These are phyloP conservation scores for Tragopan temminckii DNA, from an alignment of 2,797 vertebrate genomes.

Conservation along the genomic window DNA sequence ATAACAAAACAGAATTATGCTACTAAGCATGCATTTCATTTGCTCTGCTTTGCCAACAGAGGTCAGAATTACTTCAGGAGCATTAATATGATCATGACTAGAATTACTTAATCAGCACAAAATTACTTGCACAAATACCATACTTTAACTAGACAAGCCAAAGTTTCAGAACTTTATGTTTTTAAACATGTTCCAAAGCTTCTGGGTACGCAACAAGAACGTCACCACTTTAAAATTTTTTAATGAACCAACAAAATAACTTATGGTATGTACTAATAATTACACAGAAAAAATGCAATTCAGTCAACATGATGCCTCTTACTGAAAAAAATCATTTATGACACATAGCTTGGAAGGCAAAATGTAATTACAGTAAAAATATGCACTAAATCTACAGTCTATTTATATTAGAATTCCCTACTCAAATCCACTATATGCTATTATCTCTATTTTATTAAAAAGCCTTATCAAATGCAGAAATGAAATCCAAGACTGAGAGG, in stretches of 20 bases:
- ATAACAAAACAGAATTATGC: neutral
- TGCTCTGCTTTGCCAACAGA: constrained; percentile 66
- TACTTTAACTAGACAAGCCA: neutral
- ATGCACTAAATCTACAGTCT: constrained; percentile 7
- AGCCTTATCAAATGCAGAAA: constrained; percentile 21
- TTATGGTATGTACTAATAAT: neutral
- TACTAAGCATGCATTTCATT: neutral
- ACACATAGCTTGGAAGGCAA: constrained; percentile 19
- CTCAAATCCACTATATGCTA: constrained; percentile 21
- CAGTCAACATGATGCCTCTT: neutral
- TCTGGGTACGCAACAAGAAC: neutral
- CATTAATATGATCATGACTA: neutral
- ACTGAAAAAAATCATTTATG: neutral
- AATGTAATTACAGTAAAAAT: constrained; percentile 22
- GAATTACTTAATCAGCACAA: neutral
- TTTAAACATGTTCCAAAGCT: neutral
- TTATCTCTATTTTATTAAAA: constrained; percentile 37
- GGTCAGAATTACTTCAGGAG: constrained; percentile 58
- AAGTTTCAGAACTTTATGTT: neutral
- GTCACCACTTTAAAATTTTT: neutral
- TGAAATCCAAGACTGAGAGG: constrained; percentile 18
- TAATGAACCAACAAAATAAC: neutral
- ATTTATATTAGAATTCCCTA: constrained; percentile 20
- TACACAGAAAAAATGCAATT: neutral
- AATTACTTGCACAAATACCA: neutral